A percentile compares a stretch with the other conserved stretches of the same genome.
These are phyloP conservation scores for Argyresthia albistria DNA, from an alignment of 2,888 invertebrate genomes.

Conservation along the genomic window DNA sequence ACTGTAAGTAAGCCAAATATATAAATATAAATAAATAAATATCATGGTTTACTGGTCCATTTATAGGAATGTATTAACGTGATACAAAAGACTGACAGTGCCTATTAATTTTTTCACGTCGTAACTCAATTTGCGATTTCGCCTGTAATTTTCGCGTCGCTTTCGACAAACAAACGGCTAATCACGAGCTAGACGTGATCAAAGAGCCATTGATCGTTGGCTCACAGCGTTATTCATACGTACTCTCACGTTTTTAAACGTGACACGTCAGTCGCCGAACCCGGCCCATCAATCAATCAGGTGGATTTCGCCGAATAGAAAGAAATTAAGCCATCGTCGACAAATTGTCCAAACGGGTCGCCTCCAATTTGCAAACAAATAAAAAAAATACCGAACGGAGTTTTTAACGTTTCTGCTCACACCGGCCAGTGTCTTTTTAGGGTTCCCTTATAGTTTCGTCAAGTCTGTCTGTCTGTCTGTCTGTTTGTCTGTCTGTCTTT, in stretches of 20 bases:
- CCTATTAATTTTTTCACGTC: neutral
- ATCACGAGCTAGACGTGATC: neutral
- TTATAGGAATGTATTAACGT: too few relatives aligned
- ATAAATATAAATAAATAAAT: too few relatives aligned
- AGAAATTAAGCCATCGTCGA: conserved; percentile 41
- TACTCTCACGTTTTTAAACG: conserved; percentile 9
- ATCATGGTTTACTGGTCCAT: too few relatives aligned
- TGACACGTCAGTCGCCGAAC: conserved; percentile 24
- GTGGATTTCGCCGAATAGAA: conserved; percentile 33
- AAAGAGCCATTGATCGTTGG: conserved; percentile 1
- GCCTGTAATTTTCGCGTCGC: neutral
- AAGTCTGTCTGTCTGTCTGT: too few relatives aligned
- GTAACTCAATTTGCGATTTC: neutral
- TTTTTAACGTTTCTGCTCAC: neutral
- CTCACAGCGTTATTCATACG: neutral
- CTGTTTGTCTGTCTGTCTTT: too few relatives aligned
- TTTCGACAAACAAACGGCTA: neutral
- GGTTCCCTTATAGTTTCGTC: neutral
- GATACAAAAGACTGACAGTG: too few relatives aligned
- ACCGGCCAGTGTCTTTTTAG: conserved; percentile 11
- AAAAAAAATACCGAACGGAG: neutral
- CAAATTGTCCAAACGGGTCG: conserved; percentile 16
- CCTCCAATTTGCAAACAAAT: conserved; percentile 4
- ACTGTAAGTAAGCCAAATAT: too few relatives aligned
- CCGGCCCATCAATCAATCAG: conserved; percentile 48